These are phyloP conservation scores for Drosophila siamana DNA, from an alignment of 2,888 invertebrate genomes.

Conservation along the genomic window DNA sequence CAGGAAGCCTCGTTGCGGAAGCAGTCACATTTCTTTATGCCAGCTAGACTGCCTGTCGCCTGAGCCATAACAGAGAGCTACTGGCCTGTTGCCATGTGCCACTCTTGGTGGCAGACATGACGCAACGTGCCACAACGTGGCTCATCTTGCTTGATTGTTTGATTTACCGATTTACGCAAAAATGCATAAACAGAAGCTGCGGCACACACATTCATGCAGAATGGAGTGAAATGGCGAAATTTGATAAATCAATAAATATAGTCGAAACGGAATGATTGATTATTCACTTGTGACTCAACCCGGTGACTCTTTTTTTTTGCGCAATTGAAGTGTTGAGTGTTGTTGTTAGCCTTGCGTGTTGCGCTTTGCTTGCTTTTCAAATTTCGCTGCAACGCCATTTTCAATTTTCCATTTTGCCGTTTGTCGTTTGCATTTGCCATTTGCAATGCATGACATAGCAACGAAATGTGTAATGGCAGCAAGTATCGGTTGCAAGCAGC, in stretches of 20 bases:
- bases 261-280: constrained; percentile 19
- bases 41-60: constrained; percentile 59
- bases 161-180: constrained; percentile 59
- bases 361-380: too few relatives aligned
- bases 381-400: constrained; percentile 46
- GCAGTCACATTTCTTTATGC: constrained; percentile 14
- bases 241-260: constrained; percentile 1
- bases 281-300: constrained; percentile 21
- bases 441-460: constrained; percentile 63
- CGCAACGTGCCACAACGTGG: neutral
- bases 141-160: constrained; percentile 13
- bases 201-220: too few relatives aligned
- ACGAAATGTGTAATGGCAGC: constrained; percentile 71
- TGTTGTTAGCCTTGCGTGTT: constrained; percentile 36
- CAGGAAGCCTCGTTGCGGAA: constrained; percentile 20
- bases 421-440: constrained; percentile 52
- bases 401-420: constrained; percentile 27
- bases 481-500: constrained; percentile 40
- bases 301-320: neutral
- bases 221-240: constrained; percentile 9
- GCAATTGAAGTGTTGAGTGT: too few relatives aligned
- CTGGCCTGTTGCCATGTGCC: constrained; percentile 65
- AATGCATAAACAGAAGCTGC: constrained; percentile 63
- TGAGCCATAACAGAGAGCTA: constrained; percentile 2
- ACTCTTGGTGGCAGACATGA: constrained; percentile 2